phyloP scores from a whole-genome alignment of 2,888 invertebrate species.

The Hipparchia semele region DNA sequence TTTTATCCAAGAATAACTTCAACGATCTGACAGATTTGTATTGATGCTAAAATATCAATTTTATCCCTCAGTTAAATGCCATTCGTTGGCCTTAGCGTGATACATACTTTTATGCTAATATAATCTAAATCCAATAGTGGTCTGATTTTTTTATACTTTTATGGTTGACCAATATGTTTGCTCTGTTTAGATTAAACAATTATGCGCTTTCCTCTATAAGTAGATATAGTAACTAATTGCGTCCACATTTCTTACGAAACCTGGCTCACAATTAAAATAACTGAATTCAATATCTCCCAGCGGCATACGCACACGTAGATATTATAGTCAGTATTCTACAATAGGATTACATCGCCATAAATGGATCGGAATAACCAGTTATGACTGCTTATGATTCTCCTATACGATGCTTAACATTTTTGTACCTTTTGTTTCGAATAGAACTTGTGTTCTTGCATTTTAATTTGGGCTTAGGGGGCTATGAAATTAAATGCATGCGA shows the following conservation, averaged over 20 bases:
- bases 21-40: too few relatives aligned
- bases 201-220: too few relatives aligned
- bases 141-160: too few relatives aligned
- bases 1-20: too few relatives aligned
- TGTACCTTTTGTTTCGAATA: conserved; percentile 74
- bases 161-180: too few relatives aligned
- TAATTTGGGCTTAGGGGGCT: conserved; percentile 67
- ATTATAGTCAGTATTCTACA: conserved; percentile 58
- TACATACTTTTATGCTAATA: too few relatives aligned
- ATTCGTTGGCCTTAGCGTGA: too few relatives aligned
- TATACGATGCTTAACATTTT: conserved; percentile 71
- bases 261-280: background rate
- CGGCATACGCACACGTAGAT: conserved; percentile 41
- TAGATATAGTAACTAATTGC: background rate
- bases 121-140: too few relatives aligned
- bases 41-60: too few relatives aligned
- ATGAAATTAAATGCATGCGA: conserved; percentile 36
- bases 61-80: too few relatives aligned
- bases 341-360: conserved; percentile 79
- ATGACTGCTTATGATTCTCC: conserved; percentile 74
- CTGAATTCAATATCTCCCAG: background rate
- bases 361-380: conserved; percentile 75
- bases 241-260: background rate
- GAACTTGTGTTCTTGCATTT: conserved; percentile 74
- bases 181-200: too few relatives aligned